Evolutionary conservation across 2,888 invertebrate genomes (phyloP), one percentile per base, ranked within the genome.

Genomic region (Coelopa pilipes): DNA sequence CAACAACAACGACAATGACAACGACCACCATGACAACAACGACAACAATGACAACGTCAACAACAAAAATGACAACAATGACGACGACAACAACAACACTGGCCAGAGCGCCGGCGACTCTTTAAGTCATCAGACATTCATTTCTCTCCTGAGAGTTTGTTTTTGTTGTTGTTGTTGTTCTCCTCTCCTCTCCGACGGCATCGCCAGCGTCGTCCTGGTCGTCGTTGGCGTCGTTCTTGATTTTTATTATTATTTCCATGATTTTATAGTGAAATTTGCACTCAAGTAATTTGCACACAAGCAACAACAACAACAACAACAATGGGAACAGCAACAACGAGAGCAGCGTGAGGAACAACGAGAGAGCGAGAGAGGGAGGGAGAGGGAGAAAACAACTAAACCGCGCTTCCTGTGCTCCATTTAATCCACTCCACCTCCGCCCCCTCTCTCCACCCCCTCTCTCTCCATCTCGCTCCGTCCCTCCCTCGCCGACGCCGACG

Each of bases 41-140:
- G 7, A 34, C 34, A 34, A 34, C 34, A 34, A 34, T 34, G 7
- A 34, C 34, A 34, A 34, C 34, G 7, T 4, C 7, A 34, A 34
- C 2, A 2, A 34, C 34, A 34, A 34, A 2, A 34, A 34, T 34
- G 7, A 7, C 2, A 34, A 34, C 34, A 34, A 34, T 7, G 7
- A 34, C 34, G 11, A 19, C 17, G 1, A 11, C 63, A 60, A 55
- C 63, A 67, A 57, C 5, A 55, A 67, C 69, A 19, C 17, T 34
- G 45, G 21, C 24, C 34, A 34, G 34, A 34, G 34, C 34, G 4
- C 2, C 2, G 34, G 34, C 2, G 34, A 34, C 59, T 49, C 62
- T 70, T 62, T 7, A 17, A 70, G 63, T 63, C 62, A 70, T 70
- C 70, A 70, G 71, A 75, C 77, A 74, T 71, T 69, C 66, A 76